phyloP scores from a whole-genome alignment of 2,797 vertebrate species.

The Sebastiscus albofasciatus region DNA sequence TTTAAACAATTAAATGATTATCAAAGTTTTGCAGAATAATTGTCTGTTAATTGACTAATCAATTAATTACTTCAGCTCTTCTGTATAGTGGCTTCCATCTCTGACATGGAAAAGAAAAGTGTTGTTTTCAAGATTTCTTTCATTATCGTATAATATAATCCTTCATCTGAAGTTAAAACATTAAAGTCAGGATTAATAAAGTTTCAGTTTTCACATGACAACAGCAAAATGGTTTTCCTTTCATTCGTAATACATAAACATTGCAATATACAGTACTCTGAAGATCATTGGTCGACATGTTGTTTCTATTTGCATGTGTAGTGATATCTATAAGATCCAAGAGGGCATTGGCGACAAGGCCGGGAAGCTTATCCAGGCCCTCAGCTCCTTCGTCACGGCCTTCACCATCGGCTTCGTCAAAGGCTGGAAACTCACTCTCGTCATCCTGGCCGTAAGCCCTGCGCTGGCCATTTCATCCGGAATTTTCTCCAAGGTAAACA shows the following conservation, averaged over 20 bases:
- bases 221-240: not conserved
- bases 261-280: too few species aligned
- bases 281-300: not conserved
- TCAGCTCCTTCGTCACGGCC: conserved; percentile 84
- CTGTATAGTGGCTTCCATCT: too few species aligned
- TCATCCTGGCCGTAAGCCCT: conserved; percentile 93
- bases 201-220: not conserved
- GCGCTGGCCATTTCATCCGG: conserved; percentile 88
- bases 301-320: conserved; percentile 58
- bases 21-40: not conserved
- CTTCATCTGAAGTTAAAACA: not conserved
- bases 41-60: not conserved
- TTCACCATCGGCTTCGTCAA: conserved; percentile 89
- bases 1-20: not conserved
- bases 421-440: conserved; percentile 97
- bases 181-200: not conserved
- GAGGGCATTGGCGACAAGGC: conserved; percentile 96
- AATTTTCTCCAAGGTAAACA: conserved; percentile 88
- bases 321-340: conserved; percentile 94
- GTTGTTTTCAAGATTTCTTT: not conserved
- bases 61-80: not conserved
- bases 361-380: conserved; percentile 85
- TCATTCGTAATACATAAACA: not conserved
- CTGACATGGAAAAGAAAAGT: too few species aligned
- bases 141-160: not conserved